Conservation (phyloP, 2,797 vertebrate species). For the Xenentodon cancila region DNA sequence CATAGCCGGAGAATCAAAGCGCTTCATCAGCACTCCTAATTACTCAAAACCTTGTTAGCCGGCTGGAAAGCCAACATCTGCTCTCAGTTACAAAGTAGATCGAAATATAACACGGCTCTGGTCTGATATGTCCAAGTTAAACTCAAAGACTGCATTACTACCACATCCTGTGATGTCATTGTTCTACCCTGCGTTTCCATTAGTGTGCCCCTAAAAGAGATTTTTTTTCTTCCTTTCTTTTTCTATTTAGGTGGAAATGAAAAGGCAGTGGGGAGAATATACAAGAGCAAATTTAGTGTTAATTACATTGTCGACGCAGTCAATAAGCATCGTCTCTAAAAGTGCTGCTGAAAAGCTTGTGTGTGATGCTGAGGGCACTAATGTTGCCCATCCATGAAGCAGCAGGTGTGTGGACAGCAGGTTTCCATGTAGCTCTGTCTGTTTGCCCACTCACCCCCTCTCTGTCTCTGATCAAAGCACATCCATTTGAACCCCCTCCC, state of each 20-base stretch:
- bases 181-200: constrained; percentile 22
- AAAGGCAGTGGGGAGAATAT: constrained; percentile 5
- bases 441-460: constrained; percentile 64
- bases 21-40: constrained; percentile 80
- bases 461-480: constrained; percentile 74
- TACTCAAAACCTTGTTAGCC: constrained; percentile 75
- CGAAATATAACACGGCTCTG: constrained; percentile 51
- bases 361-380: constrained; percentile 41
- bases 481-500: constrained; percentile 58
- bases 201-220: too few relatives aligned
- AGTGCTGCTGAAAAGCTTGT: constrained; percentile 8
- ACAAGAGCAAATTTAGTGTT: constrained; percentile 13
- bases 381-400: constrained; percentile 65
- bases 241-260: constrained; percentile 14
- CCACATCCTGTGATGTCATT: constrained; percentile 46
- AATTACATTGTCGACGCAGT: constrained; percentile 20
- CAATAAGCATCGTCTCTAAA: constrained; percentile 10
- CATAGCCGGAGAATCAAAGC: constrained; percentile 74
- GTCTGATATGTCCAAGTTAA: constrained; percentile 20
- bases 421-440: constrained; percentile 75
- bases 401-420: constrained; percentile 82
- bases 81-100: constrained; percentile 52
- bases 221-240: background rate
- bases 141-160: constrained; percentile 29
- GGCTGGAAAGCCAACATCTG: constrained; percentile 67